Evolutionary conservation across 2,113 vertebrate species (phyloP).

Genomic region (Nannospalax galili): DNA sequence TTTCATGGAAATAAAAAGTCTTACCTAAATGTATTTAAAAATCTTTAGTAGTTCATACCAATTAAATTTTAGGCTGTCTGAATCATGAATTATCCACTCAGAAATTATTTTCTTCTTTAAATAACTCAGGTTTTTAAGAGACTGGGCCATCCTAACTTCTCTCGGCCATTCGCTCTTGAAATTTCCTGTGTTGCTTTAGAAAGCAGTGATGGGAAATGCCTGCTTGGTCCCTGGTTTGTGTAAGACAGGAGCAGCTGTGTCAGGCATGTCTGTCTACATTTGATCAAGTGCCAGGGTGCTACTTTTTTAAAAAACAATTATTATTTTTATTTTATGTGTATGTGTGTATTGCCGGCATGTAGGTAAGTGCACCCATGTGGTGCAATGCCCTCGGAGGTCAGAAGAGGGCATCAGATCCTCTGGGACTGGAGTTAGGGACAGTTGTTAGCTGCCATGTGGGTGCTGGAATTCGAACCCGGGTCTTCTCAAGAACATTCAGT

Average conservation of each 20-base stretch:
- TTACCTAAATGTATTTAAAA: constrained; percentile 77
- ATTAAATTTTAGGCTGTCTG: constrained; percentile 68
- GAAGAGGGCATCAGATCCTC: no score
- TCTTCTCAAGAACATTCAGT: no score
- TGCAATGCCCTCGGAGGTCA: no score
- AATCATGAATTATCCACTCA: constrained; percentile 69
- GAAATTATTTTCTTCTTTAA: constrained; percentile 70
- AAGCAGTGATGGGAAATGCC: constrained; percentile 60
- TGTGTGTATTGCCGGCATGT: no score
- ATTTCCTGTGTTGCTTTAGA: constrained; percentile 65
- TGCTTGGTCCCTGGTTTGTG: constrained; percentile 46
- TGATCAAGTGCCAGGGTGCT: constrained; percentile 3
- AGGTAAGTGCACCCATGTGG: no score
- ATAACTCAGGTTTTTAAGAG: constrained; percentile 56
- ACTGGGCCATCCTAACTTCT: constrained; percentile 52
- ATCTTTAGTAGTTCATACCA: constrained; percentile 77
- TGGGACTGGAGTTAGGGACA: no score
- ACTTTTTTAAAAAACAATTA: no score
- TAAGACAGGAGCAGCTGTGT: constrained; percentile 41
- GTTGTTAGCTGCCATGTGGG: no score
- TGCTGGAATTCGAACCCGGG: no score
- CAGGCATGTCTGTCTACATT: constrained; percentile 50
- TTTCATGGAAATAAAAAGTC: constrained; percentile 76
- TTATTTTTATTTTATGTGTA: no score
- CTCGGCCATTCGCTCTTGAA: constrained; percentile 41